Conservation (phyloP, 2,113 vertebrate species). For the Aldabrachelys gigantea region DNA sequence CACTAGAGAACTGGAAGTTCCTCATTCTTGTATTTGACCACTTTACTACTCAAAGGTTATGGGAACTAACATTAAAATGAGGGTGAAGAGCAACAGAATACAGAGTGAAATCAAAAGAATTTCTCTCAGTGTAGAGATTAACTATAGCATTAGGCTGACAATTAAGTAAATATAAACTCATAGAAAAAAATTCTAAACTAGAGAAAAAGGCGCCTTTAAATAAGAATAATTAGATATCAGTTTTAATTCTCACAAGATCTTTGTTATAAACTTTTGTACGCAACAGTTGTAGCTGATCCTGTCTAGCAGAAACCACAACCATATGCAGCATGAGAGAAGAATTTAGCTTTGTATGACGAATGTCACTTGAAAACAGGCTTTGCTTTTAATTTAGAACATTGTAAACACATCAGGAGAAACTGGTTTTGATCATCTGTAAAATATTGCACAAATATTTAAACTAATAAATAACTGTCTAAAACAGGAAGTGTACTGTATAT, state of each 20-base stretch:
- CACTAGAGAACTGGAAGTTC: slow-evolving; percentile 60
- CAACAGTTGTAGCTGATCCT: slow-evolving; percentile 45
- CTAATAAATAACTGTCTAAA: slow-evolving; percentile 64
- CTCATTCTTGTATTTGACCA: slow-evolving; percentile 56
- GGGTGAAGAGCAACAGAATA: slow-evolving; percentile 62
- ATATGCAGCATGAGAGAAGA: slow-evolving; percentile 31
- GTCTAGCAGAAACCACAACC: slow-evolving; percentile 43
- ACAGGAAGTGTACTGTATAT: slow-evolving; percentile 70
- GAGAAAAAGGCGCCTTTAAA: slow-evolving; percentile 22
- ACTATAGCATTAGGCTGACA: slow-evolving; percentile 64
- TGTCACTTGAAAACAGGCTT: slow-evolving; percentile 50
- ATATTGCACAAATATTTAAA: slow-evolving; percentile 71
- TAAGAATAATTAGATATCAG: slow-evolving; percentile 18
- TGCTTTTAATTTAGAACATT: slow-evolving; percentile 64
- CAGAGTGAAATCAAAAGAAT: slow-evolving; percentile 71
- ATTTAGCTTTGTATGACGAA: slow-evolving; percentile 55
- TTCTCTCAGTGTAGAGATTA: slow-evolving; percentile 67
- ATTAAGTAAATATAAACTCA: slow-evolving; percentile 72
- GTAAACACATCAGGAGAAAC: slow-evolving; percentile 60
- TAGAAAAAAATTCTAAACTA: slow-evolving; percentile 34
- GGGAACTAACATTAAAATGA: slow-evolving; percentile 71
- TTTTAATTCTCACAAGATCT: slow-evolving; percentile 42
- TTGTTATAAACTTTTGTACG: slow-evolving; percentile 6
- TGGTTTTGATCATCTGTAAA: slow-evolving; percentile 70
- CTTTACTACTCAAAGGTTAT: slow-evolving; percentile 72